These are phyloP conservation scores for Clitarchus hookeri DNA, from an alignment of 2,888 invertebrate species.

Conservation along the genomic window DNA sequence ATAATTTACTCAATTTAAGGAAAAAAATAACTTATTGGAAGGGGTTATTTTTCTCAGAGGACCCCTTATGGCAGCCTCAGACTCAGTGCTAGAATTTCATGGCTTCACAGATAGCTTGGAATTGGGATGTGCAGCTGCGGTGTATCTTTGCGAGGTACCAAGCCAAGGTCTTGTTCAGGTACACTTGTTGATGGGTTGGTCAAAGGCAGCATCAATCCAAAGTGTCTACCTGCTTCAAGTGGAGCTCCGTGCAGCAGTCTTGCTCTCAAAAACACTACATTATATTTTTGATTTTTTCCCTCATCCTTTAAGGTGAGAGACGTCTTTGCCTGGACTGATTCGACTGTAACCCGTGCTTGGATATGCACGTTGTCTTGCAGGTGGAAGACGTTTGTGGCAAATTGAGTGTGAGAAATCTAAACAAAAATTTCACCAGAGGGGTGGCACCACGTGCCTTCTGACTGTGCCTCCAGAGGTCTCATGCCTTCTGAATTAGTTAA, in stretches of 20 bases:
- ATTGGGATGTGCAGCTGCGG: too few relatives aligned
- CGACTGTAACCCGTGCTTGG: background rate
- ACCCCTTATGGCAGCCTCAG: too few relatives aligned
- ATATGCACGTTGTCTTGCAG: background rate
- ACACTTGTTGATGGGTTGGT: background rate
- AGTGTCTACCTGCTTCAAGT: background rate
- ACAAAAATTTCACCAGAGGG: background rate
- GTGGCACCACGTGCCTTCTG: background rate
- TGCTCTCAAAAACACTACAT: background rate
- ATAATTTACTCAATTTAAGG: background rate
- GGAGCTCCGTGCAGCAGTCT: background rate
- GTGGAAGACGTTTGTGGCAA: background rate
- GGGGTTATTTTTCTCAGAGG: too few relatives aligned
- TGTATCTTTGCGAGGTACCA: too few relatives aligned
- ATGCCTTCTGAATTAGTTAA: background rate
- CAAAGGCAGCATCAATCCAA: background rate
- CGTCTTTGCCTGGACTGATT: conserved; percentile 4
- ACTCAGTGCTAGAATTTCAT: too few relatives aligned
- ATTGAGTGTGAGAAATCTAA: background rate
- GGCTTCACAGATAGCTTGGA: too few relatives aligned
- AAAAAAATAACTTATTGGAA: too few relatives aligned
- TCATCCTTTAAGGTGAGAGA: background rate
- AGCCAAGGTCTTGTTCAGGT: background rate
- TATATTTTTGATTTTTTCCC: background rate
- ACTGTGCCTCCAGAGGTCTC: background rate